These are phyloP conservation scores for Melipona beecheii DNA, from an alignment of 2,888 invertebrate genomes.

Conservation along the genomic window DNA sequence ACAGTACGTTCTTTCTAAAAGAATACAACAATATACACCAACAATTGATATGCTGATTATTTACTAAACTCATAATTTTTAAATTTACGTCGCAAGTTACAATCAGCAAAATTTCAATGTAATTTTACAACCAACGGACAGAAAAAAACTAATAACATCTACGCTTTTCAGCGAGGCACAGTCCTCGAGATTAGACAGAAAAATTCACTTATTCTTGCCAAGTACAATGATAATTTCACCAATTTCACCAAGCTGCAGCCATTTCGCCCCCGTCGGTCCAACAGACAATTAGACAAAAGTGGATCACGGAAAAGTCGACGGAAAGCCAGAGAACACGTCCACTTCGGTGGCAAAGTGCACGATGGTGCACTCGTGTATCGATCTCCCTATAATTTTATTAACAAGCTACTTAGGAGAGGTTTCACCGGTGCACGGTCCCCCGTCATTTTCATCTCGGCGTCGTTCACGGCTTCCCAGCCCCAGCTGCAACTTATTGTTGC, in stretches of 20 bases:
- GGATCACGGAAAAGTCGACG: conserved; percentile 19
- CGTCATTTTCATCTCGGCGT: not conserved
- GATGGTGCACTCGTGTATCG: conserved; percentile 22
- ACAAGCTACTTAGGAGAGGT: conserved; percentile 44
- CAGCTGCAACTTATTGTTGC: conserved; percentile 7
- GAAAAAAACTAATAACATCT: too few species aligned
- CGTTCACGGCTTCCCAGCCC: not conserved
- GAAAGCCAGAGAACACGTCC: not conserved
- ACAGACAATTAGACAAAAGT: not conserved
- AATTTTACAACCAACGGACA: too few species aligned
- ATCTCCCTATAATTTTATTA: conserved; percentile 47
- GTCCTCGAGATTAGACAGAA: too few species aligned
- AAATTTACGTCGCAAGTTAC: too few species aligned
- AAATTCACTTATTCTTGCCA: too few species aligned
- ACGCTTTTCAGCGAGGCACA: too few species aligned
- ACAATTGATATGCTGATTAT: too few species aligned
- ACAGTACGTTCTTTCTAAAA: too few species aligned
- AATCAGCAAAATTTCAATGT: too few species aligned
- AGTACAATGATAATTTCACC: too few species aligned
- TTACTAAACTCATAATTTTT: too few species aligned
- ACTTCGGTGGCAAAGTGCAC: not conserved
- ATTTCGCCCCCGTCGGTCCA: not conserved
- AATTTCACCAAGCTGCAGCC: not conserved
- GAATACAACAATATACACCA: too few species aligned
- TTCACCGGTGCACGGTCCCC: not conserved